Evolutionary conservation across 2,113 vertebrate species (phyloP), one percentile per base, ranked within the genome.

Genomic region (Chloroceryle aenea): DNA sequence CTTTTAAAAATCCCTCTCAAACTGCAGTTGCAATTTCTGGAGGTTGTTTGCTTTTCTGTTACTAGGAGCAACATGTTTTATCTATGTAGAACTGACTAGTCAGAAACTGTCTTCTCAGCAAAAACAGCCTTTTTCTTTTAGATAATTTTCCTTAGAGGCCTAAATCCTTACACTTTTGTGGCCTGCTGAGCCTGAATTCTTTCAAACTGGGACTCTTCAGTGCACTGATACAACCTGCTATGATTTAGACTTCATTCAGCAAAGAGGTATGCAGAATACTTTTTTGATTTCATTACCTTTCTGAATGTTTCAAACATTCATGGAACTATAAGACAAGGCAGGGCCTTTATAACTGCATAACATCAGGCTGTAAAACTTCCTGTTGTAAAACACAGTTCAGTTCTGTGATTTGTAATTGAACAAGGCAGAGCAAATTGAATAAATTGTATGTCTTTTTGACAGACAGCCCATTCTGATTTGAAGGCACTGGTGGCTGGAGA

Each of bases 1-100:
- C 43, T 78, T 86, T 85, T 34, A 4, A 89, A 81, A 95, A 82
- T 92, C 80, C 64, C 52, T 73, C 77, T 32, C 64, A 68, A 63
- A 61, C 3, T 72, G 50, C 22, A 61, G 17, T 67, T 84, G 47
- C 27, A 59, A 0, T 20, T 12, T 72, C 30, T 30, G 56, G 26
- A 75, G 56, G 12, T 43, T 75, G 32, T 90, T 90, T 90, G 72
- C 38, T 95, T 91, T 92, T 50, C 61, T 89, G 86, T 94, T 87
- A 40, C 96, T 53, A 94, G 8, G 64, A 91, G 64, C 40, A 85
- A 89, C 23, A 12, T 8, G 2, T 63, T 72, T 75, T 78, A 80
- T 20, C 7, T 47, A 55, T 0, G 0, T 38, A 53, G 43, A 74
- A 61, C 30, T 56, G 21, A 69, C 43, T 52, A 23, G 61, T 68